Conservation (phyloP, 2,797 vertebrate species). For the Tragopan temminckii region DNA sequence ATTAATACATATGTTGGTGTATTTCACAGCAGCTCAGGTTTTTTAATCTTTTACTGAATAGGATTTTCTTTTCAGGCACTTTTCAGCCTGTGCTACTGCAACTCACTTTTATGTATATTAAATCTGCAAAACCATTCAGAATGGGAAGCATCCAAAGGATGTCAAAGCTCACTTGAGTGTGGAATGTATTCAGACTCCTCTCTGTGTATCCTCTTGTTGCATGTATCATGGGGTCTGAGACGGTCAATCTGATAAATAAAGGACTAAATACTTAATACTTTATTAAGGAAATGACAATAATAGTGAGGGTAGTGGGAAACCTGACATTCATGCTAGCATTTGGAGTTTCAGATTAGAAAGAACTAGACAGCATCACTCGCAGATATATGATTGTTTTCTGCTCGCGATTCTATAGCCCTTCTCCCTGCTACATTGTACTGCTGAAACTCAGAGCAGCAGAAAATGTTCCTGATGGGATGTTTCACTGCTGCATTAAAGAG, state of each 20-base stretch:
- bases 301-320: neutral
- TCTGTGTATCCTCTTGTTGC: neutral
- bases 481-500: neutral
- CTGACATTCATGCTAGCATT: neutral
- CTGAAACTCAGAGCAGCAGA: neutral
- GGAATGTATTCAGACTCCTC: neutral
- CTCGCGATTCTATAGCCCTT: neutral
- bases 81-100: neutral
- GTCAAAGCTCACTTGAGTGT: neutral
- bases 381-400: neutral
- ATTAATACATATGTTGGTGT: neutral
- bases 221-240: fast-evolving
- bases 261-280: neutral
- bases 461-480: neutral
- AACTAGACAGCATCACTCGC: fast-evolving
- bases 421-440: neutral
- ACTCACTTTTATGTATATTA: neutral
- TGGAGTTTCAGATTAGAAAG: neutral
- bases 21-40: neutral
- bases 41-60: neutral
- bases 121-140: neutral
- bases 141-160: neutral
- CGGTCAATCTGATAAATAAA: neutral
- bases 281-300: neutral
- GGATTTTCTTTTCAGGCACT: neutral